phyloP scores from a whole-genome alignment of 2,888 invertebrate genomes.

The Phyto melanocephala region DNA sequence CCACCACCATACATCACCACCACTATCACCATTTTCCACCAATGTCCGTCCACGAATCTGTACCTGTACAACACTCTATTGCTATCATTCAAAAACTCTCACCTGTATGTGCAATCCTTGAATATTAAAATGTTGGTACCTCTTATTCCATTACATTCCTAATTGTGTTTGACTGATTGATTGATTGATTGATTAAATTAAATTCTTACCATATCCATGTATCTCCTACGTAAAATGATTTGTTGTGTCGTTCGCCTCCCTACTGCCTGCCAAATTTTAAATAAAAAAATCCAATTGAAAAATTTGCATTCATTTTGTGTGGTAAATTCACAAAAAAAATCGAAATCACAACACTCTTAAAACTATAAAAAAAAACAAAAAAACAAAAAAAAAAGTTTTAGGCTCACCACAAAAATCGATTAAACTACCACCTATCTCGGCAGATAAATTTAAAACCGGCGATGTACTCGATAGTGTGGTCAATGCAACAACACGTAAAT shows the following conservation, averaged over 20 bases:
- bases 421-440: slow-evolving; percentile 79
- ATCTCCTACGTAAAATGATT: slow-evolving; percentile 48
- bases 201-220: slow-evolving; percentile 47
- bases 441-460: slow-evolving; percentile 74
- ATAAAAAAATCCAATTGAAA: slow-evolving; percentile 30
- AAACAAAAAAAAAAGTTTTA: slow-evolving; percentile 70
- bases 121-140: slow-evolving; percentile 35
- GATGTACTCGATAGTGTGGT: slow-evolving; percentile 70
- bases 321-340: slow-evolving; percentile 63
- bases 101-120: slow-evolving; percentile 40
- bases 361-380: slow-evolving; percentile 62
- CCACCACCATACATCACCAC: slow-evolving; percentile 36
- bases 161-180: slow-evolving; percentile 33
- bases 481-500: slow-evolving; percentile 78
- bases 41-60: slow-evolving; percentile 34
- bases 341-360: slow-evolving; percentile 39
- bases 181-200: slow-evolving; percentile 21
- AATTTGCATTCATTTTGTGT: slow-evolving; percentile 50
- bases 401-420: slow-evolving; percentile 78
- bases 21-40: slow-evolving; percentile 33
- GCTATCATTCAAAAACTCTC: slow-evolving; percentile 42
- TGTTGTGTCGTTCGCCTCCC: slow-evolving; percentile 33
- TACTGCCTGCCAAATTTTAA: slow-evolving; percentile 59
- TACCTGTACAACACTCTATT: slow-evolving; percentile 30
- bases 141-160: slow-evolving; percentile 38